Base-by-base conservation (phyloP, 1,140 invertebrate species). In the Trichomalopsis sarcophagae region DNA sequence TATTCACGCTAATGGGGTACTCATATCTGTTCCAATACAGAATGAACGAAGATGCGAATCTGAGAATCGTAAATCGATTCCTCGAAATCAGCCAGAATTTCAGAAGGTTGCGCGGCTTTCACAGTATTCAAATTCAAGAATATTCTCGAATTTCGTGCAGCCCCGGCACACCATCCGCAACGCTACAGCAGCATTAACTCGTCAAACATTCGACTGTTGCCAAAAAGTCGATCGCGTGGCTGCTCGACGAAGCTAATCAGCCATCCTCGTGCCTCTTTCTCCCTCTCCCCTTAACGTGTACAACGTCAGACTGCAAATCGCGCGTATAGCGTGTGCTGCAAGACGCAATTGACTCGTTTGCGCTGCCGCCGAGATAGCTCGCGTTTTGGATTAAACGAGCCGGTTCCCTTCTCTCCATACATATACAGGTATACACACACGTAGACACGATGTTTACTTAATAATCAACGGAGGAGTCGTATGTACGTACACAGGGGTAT, bases 311-410 rank as follows among this genome's bases (percentile, higher is more conserved):
- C 50, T 55, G 13, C 50, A 17, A 55, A 55, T 55, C 50, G 50
- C 50, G 50, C 6, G 50, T 17, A 55, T 17, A 55, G 47, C 47
- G 47, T 33, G 81, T 10, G 68, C 68, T 69, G 68, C n/a, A 62
- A 71, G 13, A 33, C 69, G 33, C 69, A 71, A 71, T 71, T 71
- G 69, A 71, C 69, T 71, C 69, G 69, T 71, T 71, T 71, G 69
- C 69, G 23, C 69, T 21, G 55, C 55, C 17, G 50, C 13, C 17
- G 50, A 55, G 68, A 71, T 71, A 71, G 23, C 69, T 71, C 69
- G 69, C 30, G 69, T 69, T 69, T 69, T 69, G 68, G 27, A 30
- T 69, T 69, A 69, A 69, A 69, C 68, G 68, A 69, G 68, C 68
- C 27, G 23, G 68, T 69, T 69, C 23, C 10, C 68, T 0, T 0